Evolutionary conservation across 2,888 invertebrate genomes (phyloP), one percentile per base, ranked within the genome.

Genomic region (Isotomurus palustris): DNA sequence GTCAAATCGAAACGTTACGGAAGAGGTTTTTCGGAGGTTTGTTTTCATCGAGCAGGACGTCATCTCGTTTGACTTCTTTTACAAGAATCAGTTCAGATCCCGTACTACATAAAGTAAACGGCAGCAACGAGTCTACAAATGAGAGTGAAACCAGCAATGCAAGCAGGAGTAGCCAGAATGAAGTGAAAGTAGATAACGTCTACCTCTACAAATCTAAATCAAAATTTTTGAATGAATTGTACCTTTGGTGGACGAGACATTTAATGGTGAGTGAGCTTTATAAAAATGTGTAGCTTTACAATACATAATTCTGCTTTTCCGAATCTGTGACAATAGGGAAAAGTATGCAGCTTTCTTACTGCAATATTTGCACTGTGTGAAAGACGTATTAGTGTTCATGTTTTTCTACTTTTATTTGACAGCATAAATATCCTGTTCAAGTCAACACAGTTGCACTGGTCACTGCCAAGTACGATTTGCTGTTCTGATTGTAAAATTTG

Each of bases 161-260:
- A 22, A 36, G 43, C 43, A 36, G 19, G 45, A 17, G 3, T 4
- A 35, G 32, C 14, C 27, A 32, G 21, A 36, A 28, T 29, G n/a
- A 5, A 10, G 24, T 17, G 2, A 53, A 50, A 29, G 8, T 29
- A 28, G 21, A 54, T 22, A 44, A 69, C 43, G 43, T 70, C 10
- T 69, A 70, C 53, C 58, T 70, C 56, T 70, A 70, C 36, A 58
- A 66, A 44, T 59, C 64, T 5, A 64, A 66, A 14, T 70, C 70
- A 3, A 51, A 54, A 3, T 60, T 70, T 36, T 57, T 70, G 27
- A 69, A 68, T 52, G 70, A 70, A 56, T 48, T 69, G 10, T 69
- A 62, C 35, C 64, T 70, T 17, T 53, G 62, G 14, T 70, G 70
- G 70, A 68, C 64, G 58, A 58, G 68, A n/a, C 64, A 60, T 27